Percentiles rank a stretch among this genome's conserved stretches.
These are phyloP conservation scores for Euwallacea fornicatus DNA, from an alignment of 1,140 invertebrate genomes.

Conservation along the genomic window DNA sequence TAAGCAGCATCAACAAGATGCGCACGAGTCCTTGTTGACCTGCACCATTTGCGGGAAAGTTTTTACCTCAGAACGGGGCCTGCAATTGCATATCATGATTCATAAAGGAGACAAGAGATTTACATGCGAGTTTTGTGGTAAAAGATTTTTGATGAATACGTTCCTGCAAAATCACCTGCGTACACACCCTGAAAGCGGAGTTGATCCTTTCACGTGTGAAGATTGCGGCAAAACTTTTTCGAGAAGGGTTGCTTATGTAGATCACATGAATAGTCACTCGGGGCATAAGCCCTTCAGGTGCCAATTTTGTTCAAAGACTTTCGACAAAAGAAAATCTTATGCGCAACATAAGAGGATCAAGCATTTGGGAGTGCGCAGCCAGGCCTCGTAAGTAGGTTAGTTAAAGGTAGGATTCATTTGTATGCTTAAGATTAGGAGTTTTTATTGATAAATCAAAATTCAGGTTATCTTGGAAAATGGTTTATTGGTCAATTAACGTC, in stretches of 20 bases:
- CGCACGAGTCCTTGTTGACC: conserved; percentile 69
- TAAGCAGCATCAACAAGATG: conserved; percentile 50
- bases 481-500: too few species aligned
- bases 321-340: conserved; percentile 57
- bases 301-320: not conserved
- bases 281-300: not conserved
- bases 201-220: conserved; percentile 52
- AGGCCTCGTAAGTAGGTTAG: conserved; percentile 58
- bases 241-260: conserved; percentile 57
- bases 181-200: conserved; percentile 22
- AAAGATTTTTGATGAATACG: conserved; percentile 63
- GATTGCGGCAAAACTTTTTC: conserved; percentile 63
- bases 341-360: conserved; percentile 59
- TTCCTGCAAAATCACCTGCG: conserved; percentile 68
- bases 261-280: not conserved
- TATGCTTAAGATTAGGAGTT: too few species aligned
- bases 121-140: conserved; percentile 69
- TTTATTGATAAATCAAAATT: too few species aligned
- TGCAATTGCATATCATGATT: conserved; percentile 61
- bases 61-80: conserved; percentile 64
- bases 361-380: conserved; percentile 61
- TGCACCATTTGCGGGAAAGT: conserved; percentile 68
- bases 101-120: conserved; percentile 70
- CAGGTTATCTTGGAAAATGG: too few species aligned
- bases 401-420: too few species aligned